Base-by-base conservation (phyloP, 2,797 vertebrate genomes). In the Hapalemur alaotrensis region DNA sequence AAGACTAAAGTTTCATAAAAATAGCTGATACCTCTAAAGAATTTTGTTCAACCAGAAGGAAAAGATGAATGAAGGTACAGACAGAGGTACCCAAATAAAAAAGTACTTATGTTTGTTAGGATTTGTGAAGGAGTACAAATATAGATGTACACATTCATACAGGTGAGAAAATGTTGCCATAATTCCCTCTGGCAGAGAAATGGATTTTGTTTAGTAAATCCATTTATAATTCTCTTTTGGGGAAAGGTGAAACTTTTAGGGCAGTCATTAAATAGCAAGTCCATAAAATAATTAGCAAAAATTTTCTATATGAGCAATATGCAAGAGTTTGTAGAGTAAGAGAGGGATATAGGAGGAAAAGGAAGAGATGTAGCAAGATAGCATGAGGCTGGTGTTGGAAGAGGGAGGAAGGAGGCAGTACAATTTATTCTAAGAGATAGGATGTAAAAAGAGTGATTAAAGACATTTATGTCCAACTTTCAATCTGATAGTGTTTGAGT, bases 201-300 rank as follows among this genome's bases (percentile, higher is more conserved):
- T 12, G 1, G 28, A 69, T 80, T 90, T 65, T 48, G 6, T 46
- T 92, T 41, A 84, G 67, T 83, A 88, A 84, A 63, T 93, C 11
- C 32, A 95, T 82, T 91, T 91, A 63, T 96, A 90, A 96, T 11
- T 72, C n/a, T 70, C 65, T 63, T 94, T 12, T 65, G 54, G n/a
- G 10, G 59, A 92, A 95, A 90, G 11, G 46, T 35, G n/a, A 80
- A 28, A 46, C 13, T 25, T n/a, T 25, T 46, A 23, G 43, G 76
- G 17, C 12, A 75, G 28, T 50, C 14, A 86, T 38, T 52, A 67
- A 18, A 50, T 52, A 75, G n/a, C 32, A 59, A 76, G 23, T 46
- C 67, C 54, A n/a, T 22, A 48, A 95, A 41, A 94, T 4, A 61
- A 41, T 6, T 59, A 57, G n/a, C 12, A 88, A 48, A 72, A 73